Percentiles rank a stretch among this genome's conserved stretches.
Evolutionary conservation across 2,113 vertebrate genomes (phyloP).

Genomic region (Psophia crepitans): DNA sequence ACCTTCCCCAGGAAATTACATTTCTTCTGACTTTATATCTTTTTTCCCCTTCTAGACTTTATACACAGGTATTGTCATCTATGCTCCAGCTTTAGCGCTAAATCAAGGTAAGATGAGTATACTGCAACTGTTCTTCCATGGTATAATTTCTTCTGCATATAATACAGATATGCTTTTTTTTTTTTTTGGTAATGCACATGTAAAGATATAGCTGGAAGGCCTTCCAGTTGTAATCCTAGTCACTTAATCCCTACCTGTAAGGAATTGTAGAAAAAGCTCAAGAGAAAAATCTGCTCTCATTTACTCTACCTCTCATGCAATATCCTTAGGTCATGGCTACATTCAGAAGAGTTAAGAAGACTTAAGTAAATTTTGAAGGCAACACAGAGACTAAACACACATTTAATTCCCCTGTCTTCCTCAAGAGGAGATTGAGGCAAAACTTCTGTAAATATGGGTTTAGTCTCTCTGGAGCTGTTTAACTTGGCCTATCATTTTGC

Average conservation of each 20-base stretch:
- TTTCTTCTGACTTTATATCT: background rate
- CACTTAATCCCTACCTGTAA: background rate
- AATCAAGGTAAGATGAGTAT: conserved; percentile 85
- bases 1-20: background rate
- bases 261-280: background rate
- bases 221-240: background rate
- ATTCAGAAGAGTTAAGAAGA: background rate
- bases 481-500: background rate
- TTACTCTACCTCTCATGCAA: background rate
- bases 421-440: background rate
- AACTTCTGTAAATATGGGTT: background rate
- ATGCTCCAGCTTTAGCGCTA: conserved; percentile 92
- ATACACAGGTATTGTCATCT: conserved; percentile 96
- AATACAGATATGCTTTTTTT: background rate
- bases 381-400: background rate
- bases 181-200: background rate
- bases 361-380: background rate
- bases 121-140: background rate
- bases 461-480: background rate
- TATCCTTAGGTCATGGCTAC: background rate
- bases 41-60: conserved; percentile 74
- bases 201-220: background rate
- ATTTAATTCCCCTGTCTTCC: background rate
- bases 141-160: background rate
- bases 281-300: background rate